phyloP scores from a whole-genome alignment of 53 echinoderm and acorn worm species.

The Crossaster papposus region DNA sequence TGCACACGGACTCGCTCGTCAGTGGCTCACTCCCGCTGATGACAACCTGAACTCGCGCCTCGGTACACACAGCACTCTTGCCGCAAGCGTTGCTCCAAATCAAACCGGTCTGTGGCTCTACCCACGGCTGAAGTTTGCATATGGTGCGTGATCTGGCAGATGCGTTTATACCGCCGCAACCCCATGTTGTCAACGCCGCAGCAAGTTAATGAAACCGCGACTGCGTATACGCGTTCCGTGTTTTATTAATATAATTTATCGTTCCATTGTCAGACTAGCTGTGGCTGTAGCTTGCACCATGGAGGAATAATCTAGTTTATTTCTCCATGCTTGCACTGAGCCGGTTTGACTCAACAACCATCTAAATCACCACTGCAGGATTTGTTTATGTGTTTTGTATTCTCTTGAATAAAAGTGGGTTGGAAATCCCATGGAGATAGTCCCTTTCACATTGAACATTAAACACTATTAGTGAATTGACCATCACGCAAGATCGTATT shows the following conservation, averaged over 20 bases:
- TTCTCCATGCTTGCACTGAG: background rate
- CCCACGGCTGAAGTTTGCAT: background rate
- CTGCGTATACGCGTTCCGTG: background rate
- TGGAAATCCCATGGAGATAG: background rate
- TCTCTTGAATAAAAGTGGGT: background rate
- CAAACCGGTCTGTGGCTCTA: background rate
- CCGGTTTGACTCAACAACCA: background rate
- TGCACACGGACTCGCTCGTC: background rate
- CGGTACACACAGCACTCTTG: background rate
- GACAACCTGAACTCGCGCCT: background rate
- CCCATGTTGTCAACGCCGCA: background rate
- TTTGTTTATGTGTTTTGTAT: background rate
- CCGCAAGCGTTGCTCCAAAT: conserved; percentile 1
- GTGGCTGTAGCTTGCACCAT: background rate
- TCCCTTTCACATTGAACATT: background rate
- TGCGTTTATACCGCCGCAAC: background rate
- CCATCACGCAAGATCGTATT: too few relatives aligned
- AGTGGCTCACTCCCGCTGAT: background rate
- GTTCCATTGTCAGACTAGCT: background rate
- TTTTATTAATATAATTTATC: conserved; percentile 22
- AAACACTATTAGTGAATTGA: too few relatives aligned
- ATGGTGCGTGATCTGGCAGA: background rate
- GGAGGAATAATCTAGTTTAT: too few relatives aligned
- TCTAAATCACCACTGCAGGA: background rate
- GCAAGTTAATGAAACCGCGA: background rate